Evolutionary conservation across 2,888 invertebrate species (phyloP).

Genomic region (Phasia obesa): DNA sequence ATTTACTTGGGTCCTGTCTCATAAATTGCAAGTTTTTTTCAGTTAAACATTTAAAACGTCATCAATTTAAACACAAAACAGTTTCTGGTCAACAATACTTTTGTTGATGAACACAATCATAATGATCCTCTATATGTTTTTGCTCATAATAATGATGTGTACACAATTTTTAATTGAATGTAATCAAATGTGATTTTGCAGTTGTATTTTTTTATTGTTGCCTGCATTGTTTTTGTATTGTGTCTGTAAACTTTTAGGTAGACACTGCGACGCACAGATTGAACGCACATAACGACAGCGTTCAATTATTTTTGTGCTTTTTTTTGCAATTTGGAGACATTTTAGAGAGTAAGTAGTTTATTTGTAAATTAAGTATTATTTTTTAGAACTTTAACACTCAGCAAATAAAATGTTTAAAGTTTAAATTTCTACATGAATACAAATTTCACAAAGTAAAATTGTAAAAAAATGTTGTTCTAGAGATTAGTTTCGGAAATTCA

Average conservation of each 20-base stretch:
- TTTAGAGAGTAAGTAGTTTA: slow-evolving; percentile 54
- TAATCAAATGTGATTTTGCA: slow-evolving; percentile 65
- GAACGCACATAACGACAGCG: slow-evolving; percentile 50
- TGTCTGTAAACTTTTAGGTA: slow-evolving; percentile 46
- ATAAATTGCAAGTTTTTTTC: no score
- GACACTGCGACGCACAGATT: slow-evolving; percentile 65
- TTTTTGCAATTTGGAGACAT: slow-evolving; percentile 65
- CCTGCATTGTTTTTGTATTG: slow-evolving; percentile 22
- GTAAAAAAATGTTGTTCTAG: slow-evolving; percentile 53
- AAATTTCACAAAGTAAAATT: slow-evolving; percentile 52
- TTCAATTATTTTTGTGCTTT: slow-evolving; percentile 12
- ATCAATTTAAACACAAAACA: slow-evolving; percentile 3
- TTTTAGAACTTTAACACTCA: slow-evolving; percentile 63
- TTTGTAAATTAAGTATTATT: slow-evolving; percentile 14
- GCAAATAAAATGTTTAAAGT: slow-evolving; percentile 14
- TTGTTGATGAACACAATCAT: slow-evolving; percentile 14
- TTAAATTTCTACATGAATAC: slow-evolving; percentile 53
- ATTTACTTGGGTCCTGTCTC: no score
- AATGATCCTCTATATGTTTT: slow-evolving; percentile 4
- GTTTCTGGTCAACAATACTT: not conserved
- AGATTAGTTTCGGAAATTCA: slow-evolving; percentile 60
- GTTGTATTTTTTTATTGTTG: slow-evolving; percentile 50
- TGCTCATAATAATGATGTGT: slow-evolving; percentile 32
- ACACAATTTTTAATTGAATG: slow-evolving; percentile 63
- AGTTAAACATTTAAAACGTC: slow-evolving; percentile 12